Base-by-base conservation (phyloP, 2,113 vertebrate species). In the Ceyx melanurus region DNA sequence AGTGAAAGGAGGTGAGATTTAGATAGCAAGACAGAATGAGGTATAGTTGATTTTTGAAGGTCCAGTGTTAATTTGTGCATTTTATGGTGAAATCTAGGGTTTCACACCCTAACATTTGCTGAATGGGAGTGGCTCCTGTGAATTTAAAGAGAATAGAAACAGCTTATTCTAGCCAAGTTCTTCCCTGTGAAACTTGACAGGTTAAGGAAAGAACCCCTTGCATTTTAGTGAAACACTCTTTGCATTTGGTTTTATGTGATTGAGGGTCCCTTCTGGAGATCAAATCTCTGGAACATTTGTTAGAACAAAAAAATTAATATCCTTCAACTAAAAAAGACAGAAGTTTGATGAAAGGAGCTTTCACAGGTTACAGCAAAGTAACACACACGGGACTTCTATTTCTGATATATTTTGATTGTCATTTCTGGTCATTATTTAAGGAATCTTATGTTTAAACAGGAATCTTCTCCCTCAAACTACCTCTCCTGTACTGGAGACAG, bases 281-380 rank as follows among this genome's bases (percentile, higher is more conserved):
- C 18, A 95, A 96, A 95, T 88, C 84, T 93, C 35, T 79, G 75
- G 82, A 92, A 80, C 57, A 75, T 89, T 93, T 94, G 50, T 90
- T 87, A 19, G 10, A 73, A 67, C 42, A 20, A 78, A 58, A 50
- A 89, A 73, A 89, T 68, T 18, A 93, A 75, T 83, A 70, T 70
- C 42, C 26, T 90, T 82, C 61, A 72, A 35, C 66, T 81, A 84
- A 35, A 17, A 79, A 67, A 80, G 62, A 62, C 35, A 75, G 66
- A 75, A 82, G 82, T 82, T 12, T 84, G 40, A 56, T 17, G 28
- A 89, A 92, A 94, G 16, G 15, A 50, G 6, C 19, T 45, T 67
- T 82, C 21, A 18, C 16, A 85, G 37, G 54, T 62, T 56, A 62
- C 14, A 51, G 17, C 29, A 57, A 86, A 66, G 21, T 62, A 90